phyloP scores from a whole-genome alignment of 2,113 vertebrate species.

The Dinomys branickii region DNA sequence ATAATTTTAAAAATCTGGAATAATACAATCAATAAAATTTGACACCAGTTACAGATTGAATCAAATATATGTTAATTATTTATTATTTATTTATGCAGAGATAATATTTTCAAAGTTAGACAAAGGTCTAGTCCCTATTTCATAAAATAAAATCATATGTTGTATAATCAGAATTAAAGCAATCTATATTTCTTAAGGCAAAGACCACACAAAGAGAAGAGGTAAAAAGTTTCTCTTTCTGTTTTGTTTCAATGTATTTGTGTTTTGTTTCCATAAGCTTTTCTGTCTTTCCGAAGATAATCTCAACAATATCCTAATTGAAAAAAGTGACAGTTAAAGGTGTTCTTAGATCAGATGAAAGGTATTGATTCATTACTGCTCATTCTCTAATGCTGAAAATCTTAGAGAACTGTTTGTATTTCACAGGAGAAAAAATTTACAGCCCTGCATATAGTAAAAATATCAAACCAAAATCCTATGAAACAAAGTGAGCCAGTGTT shows the following conservation, averaged over 20 bases:
- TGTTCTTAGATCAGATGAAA: neutral
- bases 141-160: neutral
- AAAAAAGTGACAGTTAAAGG: neutral
- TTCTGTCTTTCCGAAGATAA: neutral
- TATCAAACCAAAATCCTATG: neutral
- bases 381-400: neutral
- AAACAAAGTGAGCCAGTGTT: neutral
- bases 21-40: neutral
- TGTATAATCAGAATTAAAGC: neutral
- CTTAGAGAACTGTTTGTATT: neutral
- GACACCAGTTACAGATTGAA: neutral
- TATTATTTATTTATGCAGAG: slow-evolving; percentile 1
- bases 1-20: neutral
- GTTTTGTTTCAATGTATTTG: neutral
- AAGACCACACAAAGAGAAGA: neutral
- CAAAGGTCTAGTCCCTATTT: neutral
- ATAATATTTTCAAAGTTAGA: neutral
- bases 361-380: neutral
- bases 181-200: slow-evolving; percentile 6
- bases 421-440: neutral
- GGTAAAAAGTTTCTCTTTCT: neutral
- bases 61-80: neutral
- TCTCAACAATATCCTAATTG: neutral
- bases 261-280: neutral
- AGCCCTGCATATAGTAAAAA: neutral